Percentiles rank a stretch among this genome's conserved stretches.
Conservation (phyloP, 2,797 vertebrate species). For the Fistularia tabacaria region DNA sequence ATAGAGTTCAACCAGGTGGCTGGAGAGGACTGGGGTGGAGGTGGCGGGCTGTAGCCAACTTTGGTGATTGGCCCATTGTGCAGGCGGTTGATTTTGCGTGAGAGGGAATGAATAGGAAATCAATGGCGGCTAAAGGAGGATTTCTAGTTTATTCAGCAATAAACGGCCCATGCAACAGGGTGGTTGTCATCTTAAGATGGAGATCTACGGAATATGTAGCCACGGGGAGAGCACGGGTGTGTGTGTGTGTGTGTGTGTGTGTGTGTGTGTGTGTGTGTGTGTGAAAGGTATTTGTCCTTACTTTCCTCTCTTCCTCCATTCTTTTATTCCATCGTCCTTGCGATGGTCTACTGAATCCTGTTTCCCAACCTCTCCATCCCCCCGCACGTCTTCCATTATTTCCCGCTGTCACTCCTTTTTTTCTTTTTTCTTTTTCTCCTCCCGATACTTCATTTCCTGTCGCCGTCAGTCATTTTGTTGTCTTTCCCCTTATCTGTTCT, state of each 20-base stretch:
- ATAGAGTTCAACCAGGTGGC: constrained; percentile 63
- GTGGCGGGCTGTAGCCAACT: constrained; percentile 59
- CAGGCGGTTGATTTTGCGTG: constrained; percentile 79
- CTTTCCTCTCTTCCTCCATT: too few relatives aligned
- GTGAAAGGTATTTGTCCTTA: too few relatives aligned
- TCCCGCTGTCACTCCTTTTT: neutral
- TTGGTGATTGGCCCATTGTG: constrained; percentile 81
- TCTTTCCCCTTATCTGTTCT: neutral
- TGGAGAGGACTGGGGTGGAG: constrained; percentile 64
- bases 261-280: too few relatives aligned
- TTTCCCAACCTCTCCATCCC: too few relatives aligned
- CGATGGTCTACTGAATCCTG: too few relatives aligned
- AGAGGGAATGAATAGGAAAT: constrained; percentile 80
- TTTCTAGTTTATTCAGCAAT: constrained; percentile 54
- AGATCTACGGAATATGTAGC: neutral
- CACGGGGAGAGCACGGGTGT: too few relatives aligned
- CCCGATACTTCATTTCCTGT: too few relatives aligned
- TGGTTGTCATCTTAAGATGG: constrained; percentile 22
- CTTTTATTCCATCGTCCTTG: too few relatives aligned
- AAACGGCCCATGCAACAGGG: constrained; percentile 60
- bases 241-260: too few relatives aligned
- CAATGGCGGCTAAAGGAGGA: constrained; percentile 69
- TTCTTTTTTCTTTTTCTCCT: neutral
- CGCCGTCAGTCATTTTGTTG: neutral
- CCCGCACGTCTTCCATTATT: too few relatives aligned